A percentile compares a stretch with the other conserved stretches of the same genome.
Conservation (phyloP, 2,113 vertebrate species). For the Barbus barbus region DNA sequence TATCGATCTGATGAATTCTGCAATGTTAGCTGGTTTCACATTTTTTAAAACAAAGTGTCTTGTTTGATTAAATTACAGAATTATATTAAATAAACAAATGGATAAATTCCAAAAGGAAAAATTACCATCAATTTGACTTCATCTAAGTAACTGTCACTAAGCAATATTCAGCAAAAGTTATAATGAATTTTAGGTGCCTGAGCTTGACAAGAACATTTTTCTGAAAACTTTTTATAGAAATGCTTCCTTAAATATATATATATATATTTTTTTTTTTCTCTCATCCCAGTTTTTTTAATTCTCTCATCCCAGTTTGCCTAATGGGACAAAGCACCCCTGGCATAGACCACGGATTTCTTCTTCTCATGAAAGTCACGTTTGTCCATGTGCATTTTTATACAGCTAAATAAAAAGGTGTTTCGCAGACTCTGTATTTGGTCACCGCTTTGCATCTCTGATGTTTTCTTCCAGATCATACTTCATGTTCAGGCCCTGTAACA, state of each 20-base stretch:
- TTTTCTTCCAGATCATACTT: slow-evolving; percentile 8
- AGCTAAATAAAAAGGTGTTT: background rate
- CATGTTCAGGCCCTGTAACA: slow-evolving; percentile 10
- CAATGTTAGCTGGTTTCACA: too few species aligned
- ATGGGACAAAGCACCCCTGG: background rate
- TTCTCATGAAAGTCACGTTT: background rate
- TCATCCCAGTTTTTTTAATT: background rate
- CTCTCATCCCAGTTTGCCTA: background rate
- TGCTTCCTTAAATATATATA: background rate
- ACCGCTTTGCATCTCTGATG: background rate
- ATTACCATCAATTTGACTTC: too few species aligned
- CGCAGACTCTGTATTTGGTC: background rate
- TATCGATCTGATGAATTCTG: too few species aligned
- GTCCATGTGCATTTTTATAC: background rate
- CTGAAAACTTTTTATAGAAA: background rate
- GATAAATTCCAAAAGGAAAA: too few species aligned
- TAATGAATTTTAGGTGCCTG: background rate
- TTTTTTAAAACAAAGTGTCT: too few species aligned
- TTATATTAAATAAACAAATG: too few species aligned
- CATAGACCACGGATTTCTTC: background rate
- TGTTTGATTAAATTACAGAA: background rate
- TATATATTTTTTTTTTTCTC: background rate
- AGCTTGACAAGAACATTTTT: background rate
- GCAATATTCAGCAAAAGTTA: too few species aligned
- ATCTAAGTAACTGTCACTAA: too few species aligned